These are phyloP conservation scores for Herpetotheres cachinnans DNA, from an alignment of 2,113 vertebrate species.

Conservation along the genomic window DNA sequence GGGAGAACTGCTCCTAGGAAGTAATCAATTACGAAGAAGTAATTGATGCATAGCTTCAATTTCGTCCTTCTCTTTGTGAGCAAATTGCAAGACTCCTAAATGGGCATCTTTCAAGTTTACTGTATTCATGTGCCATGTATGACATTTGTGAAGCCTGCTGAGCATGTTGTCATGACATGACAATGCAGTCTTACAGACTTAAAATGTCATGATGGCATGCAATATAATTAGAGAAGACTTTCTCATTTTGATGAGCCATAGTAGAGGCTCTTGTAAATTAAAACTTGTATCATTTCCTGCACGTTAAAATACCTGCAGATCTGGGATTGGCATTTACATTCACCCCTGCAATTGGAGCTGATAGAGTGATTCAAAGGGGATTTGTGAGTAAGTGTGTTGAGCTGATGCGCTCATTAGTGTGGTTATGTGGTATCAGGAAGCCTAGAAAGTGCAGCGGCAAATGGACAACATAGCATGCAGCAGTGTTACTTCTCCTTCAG, in stretches of 20 bases:
- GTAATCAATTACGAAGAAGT: background rate
- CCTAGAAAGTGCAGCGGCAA: background rate
- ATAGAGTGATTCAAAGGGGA: background rate
- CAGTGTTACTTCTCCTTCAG: conserved; percentile 23
- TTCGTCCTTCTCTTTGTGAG: background rate
- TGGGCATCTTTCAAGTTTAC: background rate
- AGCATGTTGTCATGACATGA: background rate
- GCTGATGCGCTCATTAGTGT: conserved; percentile 38
- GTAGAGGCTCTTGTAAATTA: background rate
- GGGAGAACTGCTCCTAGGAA: background rate
- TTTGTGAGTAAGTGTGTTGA: conserved; percentile 6
- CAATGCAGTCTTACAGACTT: background rate
- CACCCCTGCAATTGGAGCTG: background rate
- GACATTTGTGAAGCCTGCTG: background rate
- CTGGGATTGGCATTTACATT: background rate
- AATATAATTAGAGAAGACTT: background rate
- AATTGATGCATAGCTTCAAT: background rate
- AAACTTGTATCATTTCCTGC: background rate
- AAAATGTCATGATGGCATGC: background rate
- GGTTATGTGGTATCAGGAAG: conserved; percentile 23
- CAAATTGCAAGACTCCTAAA: background rate
- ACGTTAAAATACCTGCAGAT: background rate
- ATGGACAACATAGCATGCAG: background rate
- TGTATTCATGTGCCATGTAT: background rate
- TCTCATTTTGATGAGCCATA: background rate